phyloP scores from a whole-genome alignment of 2,113 vertebrate genomes.

The Corydoras sp. region DNA sequence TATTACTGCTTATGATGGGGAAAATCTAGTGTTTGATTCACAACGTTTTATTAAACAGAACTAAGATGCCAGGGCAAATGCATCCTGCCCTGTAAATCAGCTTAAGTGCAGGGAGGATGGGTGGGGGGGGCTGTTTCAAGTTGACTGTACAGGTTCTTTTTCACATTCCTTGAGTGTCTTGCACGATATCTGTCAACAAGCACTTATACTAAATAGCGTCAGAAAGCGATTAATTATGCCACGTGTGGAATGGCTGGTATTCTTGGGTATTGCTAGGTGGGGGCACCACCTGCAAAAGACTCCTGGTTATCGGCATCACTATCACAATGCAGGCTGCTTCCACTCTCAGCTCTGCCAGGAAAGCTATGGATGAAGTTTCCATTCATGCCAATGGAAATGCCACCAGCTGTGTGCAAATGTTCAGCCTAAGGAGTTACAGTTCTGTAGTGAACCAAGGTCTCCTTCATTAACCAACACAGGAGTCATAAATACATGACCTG shows the following conservation, averaged over 20 bases:
- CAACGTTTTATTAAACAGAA: too few species aligned
- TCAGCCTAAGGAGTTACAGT: background rate
- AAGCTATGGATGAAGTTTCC: conserved; percentile 6
- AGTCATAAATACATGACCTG: too few species aligned
- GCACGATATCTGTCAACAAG: conserved; percentile 59
- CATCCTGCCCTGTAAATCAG: too few species aligned
- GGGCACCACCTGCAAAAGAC: conserved; percentile 42
- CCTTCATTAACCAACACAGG: background rate
- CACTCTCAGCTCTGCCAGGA: conserved; percentile 20
- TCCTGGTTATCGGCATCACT: conserved; percentile 26
- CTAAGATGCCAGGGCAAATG: too few species aligned
- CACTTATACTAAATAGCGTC: conserved; percentile 58
- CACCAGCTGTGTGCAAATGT: conserved; percentile 18
- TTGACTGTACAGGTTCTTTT: conserved; percentile 13
- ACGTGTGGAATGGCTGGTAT: conserved; percentile 58
- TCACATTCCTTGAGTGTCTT: conserved; percentile 59
- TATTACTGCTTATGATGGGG: too few species aligned
- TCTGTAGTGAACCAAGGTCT: background rate
- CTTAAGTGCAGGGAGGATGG: too few species aligned
- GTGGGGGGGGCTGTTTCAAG: background rate
- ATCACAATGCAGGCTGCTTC: conserved; percentile 29
- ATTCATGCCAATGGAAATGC: conserved; percentile 20
- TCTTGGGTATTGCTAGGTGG: conserved; percentile 43
- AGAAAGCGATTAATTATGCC: conserved; percentile 68
- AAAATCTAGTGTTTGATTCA: too few species aligned